Base-by-base conservation (phyloP, 2,888 invertebrate genomes). In the Augochlorella aurata region DNA sequence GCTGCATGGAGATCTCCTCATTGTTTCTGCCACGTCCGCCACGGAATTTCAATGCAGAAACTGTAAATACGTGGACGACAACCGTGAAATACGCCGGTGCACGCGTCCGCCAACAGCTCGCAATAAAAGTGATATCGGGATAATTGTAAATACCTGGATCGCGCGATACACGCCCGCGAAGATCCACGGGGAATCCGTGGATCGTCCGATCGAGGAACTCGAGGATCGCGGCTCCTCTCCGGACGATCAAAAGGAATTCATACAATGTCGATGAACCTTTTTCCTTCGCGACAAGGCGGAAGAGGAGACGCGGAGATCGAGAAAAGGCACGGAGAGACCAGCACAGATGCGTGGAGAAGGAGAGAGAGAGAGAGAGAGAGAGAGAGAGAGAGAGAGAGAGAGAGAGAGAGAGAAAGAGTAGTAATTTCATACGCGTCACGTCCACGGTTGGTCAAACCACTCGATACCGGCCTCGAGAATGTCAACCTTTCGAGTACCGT, bases 401-500 rank as follows among this genome's bases (percentile, higher is more conserved):
- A 84, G 61, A 81, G 79, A 72, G 66, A 84, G 79, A 78, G 81
- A 85, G 68, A 75, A 77, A 77, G 70, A 85, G 83, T 86, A 83
- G 87, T 88, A 88, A 89, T 88, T 86, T 88, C 84, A 90, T 88
- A 88, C 89, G 80, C 85, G 88, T 88, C 84, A 84, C 83, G 83
- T 89, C 77, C 85, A 87, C 84, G 88, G 83, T 87, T 86, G 88
- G 88, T 89, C 90, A 82, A 85, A 86, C 88, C 81, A 76, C 85
- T 88, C 88, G 88, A 88, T 88, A 86, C 87, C 84, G 81, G 86
- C 85, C 83, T 86, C 83, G 86, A 89, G 91, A 91, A 91, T 91
- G 91, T 90, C 90, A 90, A 89, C 90, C 80, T 84, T 80, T 87
- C 86, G 85, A 88, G 91, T 91, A 90, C 90, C 91, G 90, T 91